A percentile compares a stretch with the other conserved stretches of the same genome.
These are phyloP conservation scores for Drosophila robusta DNA, from an alignment of 2,888 invertebrate genomes.

Conservation along the genomic window DNA sequence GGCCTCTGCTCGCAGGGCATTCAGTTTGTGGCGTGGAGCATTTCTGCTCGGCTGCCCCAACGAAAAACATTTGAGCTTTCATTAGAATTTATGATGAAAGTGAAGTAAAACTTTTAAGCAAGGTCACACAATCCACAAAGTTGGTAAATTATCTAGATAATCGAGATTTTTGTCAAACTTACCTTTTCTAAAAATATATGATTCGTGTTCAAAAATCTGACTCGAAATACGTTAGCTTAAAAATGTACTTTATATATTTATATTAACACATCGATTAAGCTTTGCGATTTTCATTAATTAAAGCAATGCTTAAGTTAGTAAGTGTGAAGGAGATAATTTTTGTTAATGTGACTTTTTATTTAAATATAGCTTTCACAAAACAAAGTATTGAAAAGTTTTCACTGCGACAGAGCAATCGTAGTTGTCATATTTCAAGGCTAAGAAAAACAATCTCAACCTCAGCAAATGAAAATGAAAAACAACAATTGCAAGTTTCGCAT, in stretches of 20 bases:
- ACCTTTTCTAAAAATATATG: too few relatives aligned
- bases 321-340: too few relatives aligned
- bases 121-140: slow-evolving; percentile 20
- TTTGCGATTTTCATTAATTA: too few relatives aligned
- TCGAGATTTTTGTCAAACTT: background rate
- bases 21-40: slow-evolving; percentile 29
- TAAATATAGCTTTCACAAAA: background rate
- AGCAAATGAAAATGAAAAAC: slow-evolving; percentile 34
- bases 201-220: too few relatives aligned
- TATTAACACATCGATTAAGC: too few relatives aligned
- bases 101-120: background rate
- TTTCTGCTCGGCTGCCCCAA: slow-evolving; percentile 9
- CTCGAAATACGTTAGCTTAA: too few relatives aligned
- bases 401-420: slow-evolving; percentile 26
- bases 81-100: background rate
- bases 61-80: background rate
- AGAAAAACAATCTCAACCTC: slow-evolving; percentile 39
- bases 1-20: slow-evolving; percentile 32
- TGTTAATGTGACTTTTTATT: background rate
- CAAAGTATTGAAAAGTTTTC: slow-evolving; percentile 5
- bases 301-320: too few relatives aligned
- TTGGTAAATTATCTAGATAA: background rate
- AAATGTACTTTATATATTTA: too few relatives aligned
- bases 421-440: slow-evolving; percentile 43
- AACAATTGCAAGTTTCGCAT: slow-evolving; percentile 33